Base-by-base conservation (phyloP, 2,888 invertebrate genomes). In the Chrysodeixis includens region DNA sequence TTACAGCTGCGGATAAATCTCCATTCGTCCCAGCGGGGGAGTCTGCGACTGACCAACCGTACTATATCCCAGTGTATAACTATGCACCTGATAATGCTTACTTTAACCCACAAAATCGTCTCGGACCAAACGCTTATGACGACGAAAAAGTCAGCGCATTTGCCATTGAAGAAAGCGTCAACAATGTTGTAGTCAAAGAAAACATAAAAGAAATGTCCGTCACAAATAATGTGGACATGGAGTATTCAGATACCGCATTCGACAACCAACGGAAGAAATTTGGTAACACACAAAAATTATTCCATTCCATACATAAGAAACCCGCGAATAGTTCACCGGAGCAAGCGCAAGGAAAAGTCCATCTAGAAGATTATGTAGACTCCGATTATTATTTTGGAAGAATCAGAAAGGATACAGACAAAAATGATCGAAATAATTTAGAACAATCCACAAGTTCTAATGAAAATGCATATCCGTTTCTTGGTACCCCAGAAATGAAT, bases 31-130 rank as follows among this genome's bases (percentile, higher is more conserved):
- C 40, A 30, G 49, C 35, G 0, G 10, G 56, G 10, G 40, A 57
- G 9, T 14, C 55, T 0, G 20, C 56, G 1, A 22, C n/a, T 51
- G 86, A 88, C 4, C 81, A 87, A 20, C 86, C 89, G 0, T 78
- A 86, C 46, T 88, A 87, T 10, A 74, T 83, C 1, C 87, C 87
- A 0, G 60, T 83, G 10, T 83, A 86, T 30, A 82, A 84, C 59
- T 86, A 83, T 70, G 74, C 82, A 72, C 86, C 91, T 0, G 72
- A 86, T 8, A 83, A 89, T 44, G 92, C 90, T 1, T 86, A 88
- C 66, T 92, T 83, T 40, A 88, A 88, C 58, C 81, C 91, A 6
- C 62, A 82, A 12, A 92, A 92, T 65, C 83, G 83, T 22, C 83
- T 83, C 10, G 90, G 88, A 16, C 88, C 88, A 0, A 87, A 89